These are phyloP conservation scores for Oncorhynchus kisutch DNA, from an alignment of 2,113 vertebrate species.

Conservation along the genomic window DNA sequence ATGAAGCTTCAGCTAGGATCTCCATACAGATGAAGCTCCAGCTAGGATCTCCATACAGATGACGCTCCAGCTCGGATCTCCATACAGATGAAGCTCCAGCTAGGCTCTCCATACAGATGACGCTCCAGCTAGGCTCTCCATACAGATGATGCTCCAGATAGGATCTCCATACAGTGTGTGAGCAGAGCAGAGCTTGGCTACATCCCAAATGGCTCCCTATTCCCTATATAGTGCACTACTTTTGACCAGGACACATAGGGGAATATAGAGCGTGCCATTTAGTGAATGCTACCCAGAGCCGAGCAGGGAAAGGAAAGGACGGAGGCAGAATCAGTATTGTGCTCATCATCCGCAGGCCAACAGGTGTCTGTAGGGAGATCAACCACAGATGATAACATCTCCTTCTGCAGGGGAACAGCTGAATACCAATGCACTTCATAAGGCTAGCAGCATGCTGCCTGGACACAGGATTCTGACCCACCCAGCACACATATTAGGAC, in stretches of 20 bases:
- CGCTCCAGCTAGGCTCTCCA: neutral
- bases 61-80: too few species aligned
- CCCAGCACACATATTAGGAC: neutral
- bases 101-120: neutral
- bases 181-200: neutral
- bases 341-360: conserved; percentile 4
- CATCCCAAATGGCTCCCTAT: too few species aligned
- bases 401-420: neutral
- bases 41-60: too few species aligned
- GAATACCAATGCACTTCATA: conserved; percentile 13
- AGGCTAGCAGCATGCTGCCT: neutral
- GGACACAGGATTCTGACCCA: neutral
- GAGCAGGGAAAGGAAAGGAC: neutral
- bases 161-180: neutral
- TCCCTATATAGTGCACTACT: too few species aligned
- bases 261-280: neutral
- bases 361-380: conserved; percentile 12
- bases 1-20: too few species aligned
- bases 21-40: too few species aligned
- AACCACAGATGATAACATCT: conserved; percentile 3
- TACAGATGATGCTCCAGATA: neutral
- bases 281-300: too few species aligned
- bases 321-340: neutral
- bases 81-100: too few species aligned
- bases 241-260: too few species aligned